Base-by-base conservation (phyloP, 1,140 invertebrate species). In the Latrodectus geometricus region DNA sequence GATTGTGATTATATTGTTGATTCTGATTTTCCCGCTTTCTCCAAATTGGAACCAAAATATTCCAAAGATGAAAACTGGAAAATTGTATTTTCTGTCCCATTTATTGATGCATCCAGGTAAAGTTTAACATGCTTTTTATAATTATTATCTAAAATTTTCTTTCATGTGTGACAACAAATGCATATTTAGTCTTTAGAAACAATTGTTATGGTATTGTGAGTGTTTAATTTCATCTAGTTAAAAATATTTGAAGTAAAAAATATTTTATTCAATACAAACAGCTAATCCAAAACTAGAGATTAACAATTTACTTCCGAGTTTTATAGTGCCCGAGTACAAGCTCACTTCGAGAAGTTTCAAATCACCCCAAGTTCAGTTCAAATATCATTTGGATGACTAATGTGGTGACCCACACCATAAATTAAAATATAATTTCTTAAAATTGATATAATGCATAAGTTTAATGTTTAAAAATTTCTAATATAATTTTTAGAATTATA, bases 31-130 rank as follows among this genome's bases (percentile, higher is more conserved):
- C 94, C 93, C 0, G 92, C 92, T 87, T 93, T 95, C 78, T 95
- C 94, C 17, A 88, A 90, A 9, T 89, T 94, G 23, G 96, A 98
- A 91, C 97, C 97, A 0, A 94, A 94, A 88, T 98, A 98, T 92
- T 94, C 96, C 11, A 92, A 92, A 86, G 92, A 94, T 88, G 92
- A 90, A 5, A 92, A 94, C 50, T 99, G 97, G 95, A 94, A 93
- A 68, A 90, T 95, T 7, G 90, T 97, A 49, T 94, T 94, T 88
- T 93, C 94, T 61, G 92, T 95, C 7, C 93, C 93, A 85, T 97
- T 98, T 91, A 90, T 99, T 69, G 94, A 98, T 92, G 89, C 94
- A 4, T 91, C 93, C 56, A 95, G 93, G 93, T 94, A 90, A 91
- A 89, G 90, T 61, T 15, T 74, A 87, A 80, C 11, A 15, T 11